These are phyloP conservation scores for Grantiella picta DNA, from an alignment of 2,113 vertebrate genomes.

Conservation along the genomic window DNA sequence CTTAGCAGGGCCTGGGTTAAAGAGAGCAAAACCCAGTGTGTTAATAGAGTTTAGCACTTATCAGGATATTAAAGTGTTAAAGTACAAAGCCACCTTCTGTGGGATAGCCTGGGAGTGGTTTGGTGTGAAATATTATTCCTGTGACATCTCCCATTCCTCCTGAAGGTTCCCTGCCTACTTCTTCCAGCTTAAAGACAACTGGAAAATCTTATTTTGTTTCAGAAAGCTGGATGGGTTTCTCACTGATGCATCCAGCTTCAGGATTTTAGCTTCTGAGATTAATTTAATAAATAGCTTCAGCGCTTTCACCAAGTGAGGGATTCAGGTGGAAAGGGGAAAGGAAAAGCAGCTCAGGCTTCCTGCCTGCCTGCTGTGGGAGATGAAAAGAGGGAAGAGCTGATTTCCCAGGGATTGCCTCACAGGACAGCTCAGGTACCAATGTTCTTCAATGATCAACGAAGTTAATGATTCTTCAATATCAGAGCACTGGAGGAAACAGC, in stretches of 20 bases:
- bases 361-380: not conserved
- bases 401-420: not conserved
- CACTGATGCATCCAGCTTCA: not conserved
- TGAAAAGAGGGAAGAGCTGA: not conserved
- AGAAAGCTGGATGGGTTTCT: not conserved
- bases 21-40: not conserved
- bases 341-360: not conserved
- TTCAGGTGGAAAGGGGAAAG: not conserved
- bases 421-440: not conserved
- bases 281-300: not conserved
- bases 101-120: not conserved
- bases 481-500: not conserved
- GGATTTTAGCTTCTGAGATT: not conserved
- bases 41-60: not conserved
- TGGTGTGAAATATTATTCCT: not conserved
- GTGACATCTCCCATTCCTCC: not conserved
- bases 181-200: not conserved
- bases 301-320: not conserved
- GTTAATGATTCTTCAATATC: not conserved
- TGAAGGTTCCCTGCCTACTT: not conserved
- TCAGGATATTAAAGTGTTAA: not conserved
- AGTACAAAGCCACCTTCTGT: not conserved
- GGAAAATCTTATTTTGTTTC: not conserved
- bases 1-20: constrained; percentile 75
- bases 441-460: not conserved